Evolutionary conservation across 2,888 invertebrate genomes (phyloP).

Genomic region (Caenorhabditis zanzibari): DNA sequence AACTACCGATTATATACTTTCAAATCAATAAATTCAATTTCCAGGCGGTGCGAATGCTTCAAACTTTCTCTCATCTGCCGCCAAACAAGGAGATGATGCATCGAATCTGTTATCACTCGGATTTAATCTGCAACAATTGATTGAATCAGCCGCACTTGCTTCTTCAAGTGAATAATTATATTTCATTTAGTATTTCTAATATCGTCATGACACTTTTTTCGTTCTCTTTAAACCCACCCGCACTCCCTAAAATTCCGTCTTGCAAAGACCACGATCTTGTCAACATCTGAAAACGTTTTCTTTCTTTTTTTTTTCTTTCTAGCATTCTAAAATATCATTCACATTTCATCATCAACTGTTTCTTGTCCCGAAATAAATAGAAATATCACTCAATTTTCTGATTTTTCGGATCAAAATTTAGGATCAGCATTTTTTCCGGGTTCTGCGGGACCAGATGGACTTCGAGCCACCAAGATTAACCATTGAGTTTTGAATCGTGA

Average conservation of each 20-base stretch:
- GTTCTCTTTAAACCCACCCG: slow-evolving; percentile 8
- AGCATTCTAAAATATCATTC: slow-evolving; percentile 4
- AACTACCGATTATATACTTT: slow-evolving; percentile 2
- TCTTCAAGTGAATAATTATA: slow-evolving; percentile 36
- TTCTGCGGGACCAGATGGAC: too few relatives aligned
- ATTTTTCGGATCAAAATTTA: too few relatives aligned
- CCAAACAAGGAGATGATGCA: slow-evolving; percentile 70
- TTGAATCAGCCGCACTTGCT: slow-evolving; percentile 71
- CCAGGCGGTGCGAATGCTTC: slow-evolving; percentile 73
- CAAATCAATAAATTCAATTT: slow-evolving; percentile 19
- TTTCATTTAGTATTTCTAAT: slow-evolving; percentile 10
- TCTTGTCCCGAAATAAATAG: slow-evolving; percentile 14
- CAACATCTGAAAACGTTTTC: slow-evolving; percentile 41
- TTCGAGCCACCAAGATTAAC: too few relatives aligned
- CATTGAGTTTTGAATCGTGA: too few relatives aligned
- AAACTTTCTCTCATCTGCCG: slow-evolving; percentile 58
- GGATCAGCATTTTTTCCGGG: too few relatives aligned
- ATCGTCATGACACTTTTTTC: slow-evolving; percentile 26
- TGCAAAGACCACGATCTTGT: slow-evolving; percentile 62
- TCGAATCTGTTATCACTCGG: slow-evolving; percentile 69
- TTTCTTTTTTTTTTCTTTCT: slow-evolving; percentile 12
- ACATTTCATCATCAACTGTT: slow-evolving; percentile 4
- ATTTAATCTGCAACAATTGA: slow-evolving; percentile 74
- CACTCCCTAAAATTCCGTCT: slow-evolving; percentile 42
- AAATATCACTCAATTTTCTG: neutral